Percentiles rank a stretch among this genome's conserved stretches.
These are phyloP conservation scores for Antheraea yamamai DNA, from an alignment of 2,888 invertebrate genomes.

Conservation along the genomic window DNA sequence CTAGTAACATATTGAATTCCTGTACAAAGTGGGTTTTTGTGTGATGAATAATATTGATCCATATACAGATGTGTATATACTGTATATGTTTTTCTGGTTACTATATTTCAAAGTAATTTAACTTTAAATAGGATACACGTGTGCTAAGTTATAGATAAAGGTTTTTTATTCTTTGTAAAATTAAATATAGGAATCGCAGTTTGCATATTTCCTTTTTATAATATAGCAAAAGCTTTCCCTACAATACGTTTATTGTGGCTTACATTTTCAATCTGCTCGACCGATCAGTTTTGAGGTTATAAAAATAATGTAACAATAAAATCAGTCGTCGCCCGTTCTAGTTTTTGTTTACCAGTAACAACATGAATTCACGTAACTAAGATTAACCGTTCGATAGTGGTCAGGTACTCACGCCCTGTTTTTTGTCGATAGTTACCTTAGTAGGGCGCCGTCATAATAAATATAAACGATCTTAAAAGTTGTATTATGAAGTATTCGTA, in stretches of 20 bases:
- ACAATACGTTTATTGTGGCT: neutral
- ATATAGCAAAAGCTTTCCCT: slow-evolving; percentile 7
- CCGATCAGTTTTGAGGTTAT: slow-evolving; percentile 4
- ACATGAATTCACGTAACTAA: slow-evolving; percentile 60
- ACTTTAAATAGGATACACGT: neutral
- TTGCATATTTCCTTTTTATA: neutral
- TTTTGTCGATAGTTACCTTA: slow-evolving; percentile 7
- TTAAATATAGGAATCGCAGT: neutral
- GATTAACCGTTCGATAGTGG: slow-evolving; percentile 38
- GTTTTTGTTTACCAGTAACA: slow-evolving; percentile 30
- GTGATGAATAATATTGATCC: neutral
- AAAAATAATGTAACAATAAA: slow-evolving; percentile 6
- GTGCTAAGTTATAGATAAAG: neutral
- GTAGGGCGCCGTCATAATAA: neutral
- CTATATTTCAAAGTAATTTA: neutral
- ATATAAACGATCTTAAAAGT: neutral
- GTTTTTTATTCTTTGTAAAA: neutral
- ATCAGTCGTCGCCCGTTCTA: slow-evolving; percentile 15
- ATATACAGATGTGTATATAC: neutral
- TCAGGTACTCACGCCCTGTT: slow-evolving; percentile 24
- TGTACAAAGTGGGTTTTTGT: neutral
- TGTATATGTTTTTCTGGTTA: neutral
- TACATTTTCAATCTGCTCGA: slow-evolving; percentile 3
- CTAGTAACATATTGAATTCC: neutral
- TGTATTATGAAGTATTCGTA: neutral